A percentile compares a stretch with the other conserved stretches of the same genome.
Conservation (phyloP, 2,888 invertebrate genomes). For the Crocallis elinguaria region DNA sequence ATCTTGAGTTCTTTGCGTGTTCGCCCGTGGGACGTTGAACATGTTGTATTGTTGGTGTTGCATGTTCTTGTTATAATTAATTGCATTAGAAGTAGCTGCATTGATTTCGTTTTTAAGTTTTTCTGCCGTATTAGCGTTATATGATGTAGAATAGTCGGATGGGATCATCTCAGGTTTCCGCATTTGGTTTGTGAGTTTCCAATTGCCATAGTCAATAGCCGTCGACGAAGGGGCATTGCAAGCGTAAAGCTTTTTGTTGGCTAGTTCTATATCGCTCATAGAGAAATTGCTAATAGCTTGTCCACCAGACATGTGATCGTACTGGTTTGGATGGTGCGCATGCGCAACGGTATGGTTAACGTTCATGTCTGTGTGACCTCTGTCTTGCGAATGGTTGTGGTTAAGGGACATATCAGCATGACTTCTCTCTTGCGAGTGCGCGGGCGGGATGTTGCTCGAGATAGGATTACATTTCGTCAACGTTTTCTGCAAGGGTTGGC, state of each 20-base stretch:
- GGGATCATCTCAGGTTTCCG: conserved; percentile 69
- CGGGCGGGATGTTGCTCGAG: conserved; percentile 48
- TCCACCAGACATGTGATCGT: conserved; percentile 59
- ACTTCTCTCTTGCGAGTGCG: conserved; percentile 40
- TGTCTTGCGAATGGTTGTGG: conserved; percentile 52
- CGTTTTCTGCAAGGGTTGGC: conserved; percentile 62
- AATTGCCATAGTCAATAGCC: conserved; percentile 72
- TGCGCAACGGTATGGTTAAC: conserved; percentile 64
- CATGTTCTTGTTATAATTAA: conserved; percentile 70
- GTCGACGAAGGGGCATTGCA: conserved; percentile 59
- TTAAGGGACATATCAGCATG: conserved; percentile 37
- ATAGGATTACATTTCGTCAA: conserved; percentile 50
- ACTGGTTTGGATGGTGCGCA: conserved; percentile 73
- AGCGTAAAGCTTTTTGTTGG: conserved; percentile 74
- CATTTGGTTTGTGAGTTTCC: conserved; percentile 70
- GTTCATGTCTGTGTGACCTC: conserved; percentile 16
- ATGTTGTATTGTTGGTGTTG: conserved; percentile 70
- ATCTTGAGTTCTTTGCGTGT: conserved; percentile 62
- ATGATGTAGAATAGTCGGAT: conserved; percentile 71
- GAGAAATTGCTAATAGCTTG: conserved; percentile 68
- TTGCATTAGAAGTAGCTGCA: conserved; percentile 50
- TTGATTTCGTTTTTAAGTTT: conserved; percentile 64
- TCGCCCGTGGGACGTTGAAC: conserved; percentile 62
- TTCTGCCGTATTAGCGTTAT: conserved; percentile 57
- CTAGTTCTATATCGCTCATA: conserved; percentile 74